Base-by-base conservation (phyloP, 1,140 invertebrate genomes). In the Anoplophora glabripennis region DNA sequence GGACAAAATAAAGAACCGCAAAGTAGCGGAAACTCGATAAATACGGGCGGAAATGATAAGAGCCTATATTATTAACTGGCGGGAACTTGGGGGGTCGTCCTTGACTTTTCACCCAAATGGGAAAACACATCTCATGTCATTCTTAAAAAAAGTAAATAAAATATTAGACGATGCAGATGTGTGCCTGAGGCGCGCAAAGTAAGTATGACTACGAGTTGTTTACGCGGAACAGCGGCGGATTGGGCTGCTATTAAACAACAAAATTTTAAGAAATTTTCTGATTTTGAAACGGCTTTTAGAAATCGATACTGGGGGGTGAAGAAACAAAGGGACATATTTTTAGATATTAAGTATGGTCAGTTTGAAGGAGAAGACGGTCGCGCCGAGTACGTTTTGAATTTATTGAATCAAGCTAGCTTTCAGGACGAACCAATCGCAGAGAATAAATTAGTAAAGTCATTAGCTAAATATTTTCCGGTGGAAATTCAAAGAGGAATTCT, bases 401-500 rank as follows among this genome's bases (percentile, higher is more conserved):
- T 28, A 28, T 3, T 28, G 5, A 28, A 28, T 28, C 3, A 28
- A 5, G 21, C 21, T 3, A 28, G 21, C 5, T 28, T 28, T 28
- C n/a, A n/a, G n/a, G n/a, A n/a, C n/a, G 21, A 51, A 38, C 10
- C 18, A 51, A 34, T 51, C 37, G 11, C 12, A 9, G 48, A 51
- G 3, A 9, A 51, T 14, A 51, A 34, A 12, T 15, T 51, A 15
- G 18, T 51, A 11, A 15, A 33, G 12, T 41, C 35, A 34, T 40
- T 52, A 10, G 17, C 12, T 12, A 47, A 47, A 47, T 14, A 47
- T 47, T 47, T 47, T 47, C 18, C 17, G 7, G 18, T 18, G 12
- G 46, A 47, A 21, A 47, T 47, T 21, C 18, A 47, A 7, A 14
- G 46, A 18, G 46, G 46, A 12, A 47, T 47, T 15, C 12, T 47